A percentile compares a stretch with the other conserved stretches of the same genome.
Evolutionary conservation across 2,797 vertebrate species (phyloP).

Genomic region (Arnoldichthys spilopterus): DNA sequence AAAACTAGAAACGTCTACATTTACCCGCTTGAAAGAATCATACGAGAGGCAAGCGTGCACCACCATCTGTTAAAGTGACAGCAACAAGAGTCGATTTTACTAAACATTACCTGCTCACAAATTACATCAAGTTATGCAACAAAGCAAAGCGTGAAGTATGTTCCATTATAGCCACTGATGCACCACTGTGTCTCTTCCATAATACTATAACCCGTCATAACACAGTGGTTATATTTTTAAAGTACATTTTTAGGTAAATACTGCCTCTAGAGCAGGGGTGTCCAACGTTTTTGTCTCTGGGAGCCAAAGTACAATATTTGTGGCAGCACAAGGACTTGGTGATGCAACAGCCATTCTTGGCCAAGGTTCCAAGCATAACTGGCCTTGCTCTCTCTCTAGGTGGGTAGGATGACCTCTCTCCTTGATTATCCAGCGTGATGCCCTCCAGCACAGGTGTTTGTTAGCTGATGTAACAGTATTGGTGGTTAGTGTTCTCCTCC

Average conservation of each 20-base stretch:
- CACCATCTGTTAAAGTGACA: conserved; percentile 67
- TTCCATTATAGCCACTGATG: background rate
- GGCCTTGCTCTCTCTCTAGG: no score
- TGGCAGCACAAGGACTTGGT: background rate
- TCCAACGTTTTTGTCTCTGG: background rate
- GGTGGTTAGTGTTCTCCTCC: no score
- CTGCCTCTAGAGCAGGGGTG: background rate
- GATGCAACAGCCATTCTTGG: no score
- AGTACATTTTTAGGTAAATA: background rate
- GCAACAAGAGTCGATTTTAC: conserved; percentile 50
- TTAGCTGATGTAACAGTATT: no score
- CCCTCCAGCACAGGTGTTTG: no score
- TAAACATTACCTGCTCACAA: conserved; percentile 42
- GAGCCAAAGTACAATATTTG: background rate
- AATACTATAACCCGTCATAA: background rate
- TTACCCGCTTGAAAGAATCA: conserved; percentile 70
- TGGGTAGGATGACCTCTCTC: no score
- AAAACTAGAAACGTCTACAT: conserved; percentile 79
- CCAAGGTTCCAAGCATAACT: no score
- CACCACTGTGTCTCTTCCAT: background rate
- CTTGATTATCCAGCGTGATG: no score
- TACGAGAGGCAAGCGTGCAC: conserved; percentile 64
- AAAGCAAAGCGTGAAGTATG: background rate
- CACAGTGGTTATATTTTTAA: background rate
- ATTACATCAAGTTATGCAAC: conserved; percentile 40